phyloP scores from a whole-genome alignment of 2,113 vertebrate genomes.

The Perca fluviatilis region DNA sequence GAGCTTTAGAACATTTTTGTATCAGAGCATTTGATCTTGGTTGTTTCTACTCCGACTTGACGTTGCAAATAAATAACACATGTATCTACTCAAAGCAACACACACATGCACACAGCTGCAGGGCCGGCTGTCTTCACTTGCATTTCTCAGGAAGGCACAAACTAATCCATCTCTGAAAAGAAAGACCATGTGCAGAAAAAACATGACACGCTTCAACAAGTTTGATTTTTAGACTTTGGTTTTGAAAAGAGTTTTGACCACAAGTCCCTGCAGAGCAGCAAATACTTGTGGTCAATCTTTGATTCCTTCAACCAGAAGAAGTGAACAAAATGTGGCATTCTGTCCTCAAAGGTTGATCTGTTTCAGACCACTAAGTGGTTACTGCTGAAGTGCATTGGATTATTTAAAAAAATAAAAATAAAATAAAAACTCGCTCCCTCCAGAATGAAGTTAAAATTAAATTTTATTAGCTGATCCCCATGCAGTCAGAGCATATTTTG shows the following conservation, averaged over 20 bases:
- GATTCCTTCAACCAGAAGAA: constrained; percentile 45
- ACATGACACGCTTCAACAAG: constrained; percentile 41
- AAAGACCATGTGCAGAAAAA: constrained; percentile 5
- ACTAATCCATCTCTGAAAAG: constrained; percentile 1
- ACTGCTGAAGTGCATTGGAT: constrained; percentile 38
- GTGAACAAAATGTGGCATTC: constrained; percentile 25
- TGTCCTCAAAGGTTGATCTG: constrained; percentile 40
- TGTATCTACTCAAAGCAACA: neutral
- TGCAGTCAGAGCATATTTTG: constrained; percentile 16
- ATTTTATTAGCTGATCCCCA: constrained; percentile 48
- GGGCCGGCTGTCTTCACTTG: neutral
- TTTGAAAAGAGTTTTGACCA: constrained; percentile 23
- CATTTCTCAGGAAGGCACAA: neutral
- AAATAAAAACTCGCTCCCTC: constrained; percentile 4
- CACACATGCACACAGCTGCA: neutral
- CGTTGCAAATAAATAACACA: neutral
- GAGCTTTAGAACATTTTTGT: neutral
- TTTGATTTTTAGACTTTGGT: constrained; percentile 49
- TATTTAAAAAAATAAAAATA: neutral
- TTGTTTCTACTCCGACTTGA: neutral
- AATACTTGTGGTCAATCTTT: constrained; percentile 56
- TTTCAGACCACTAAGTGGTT: constrained; percentile 37
- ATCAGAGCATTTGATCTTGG: neutral
- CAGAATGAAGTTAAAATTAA: constrained; percentile 43
- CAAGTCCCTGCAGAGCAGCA: constrained; percentile 46